Conservation (phyloP, 2,113 vertebrate species). For the Tachycineta bicolor region DNA sequence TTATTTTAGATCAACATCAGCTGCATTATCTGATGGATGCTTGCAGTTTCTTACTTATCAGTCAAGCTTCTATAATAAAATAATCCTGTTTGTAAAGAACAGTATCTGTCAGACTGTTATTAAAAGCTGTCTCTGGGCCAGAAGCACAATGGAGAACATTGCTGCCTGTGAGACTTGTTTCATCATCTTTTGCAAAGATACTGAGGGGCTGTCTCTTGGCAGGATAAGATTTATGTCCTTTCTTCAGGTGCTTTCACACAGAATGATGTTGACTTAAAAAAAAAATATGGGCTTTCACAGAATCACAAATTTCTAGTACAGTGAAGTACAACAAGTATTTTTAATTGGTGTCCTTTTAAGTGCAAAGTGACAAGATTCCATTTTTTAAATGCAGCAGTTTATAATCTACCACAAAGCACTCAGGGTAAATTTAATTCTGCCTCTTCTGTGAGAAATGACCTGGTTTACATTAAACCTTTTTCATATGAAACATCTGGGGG, state of each 20-base stretch:
- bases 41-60: neutral
- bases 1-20: neutral
- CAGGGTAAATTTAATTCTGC: neutral
- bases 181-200: neutral
- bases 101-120: neutral
- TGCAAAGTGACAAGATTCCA: neutral
- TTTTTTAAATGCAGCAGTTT: neutral
- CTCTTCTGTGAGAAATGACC: neutral
- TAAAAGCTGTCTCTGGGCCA: neutral
- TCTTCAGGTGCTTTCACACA: neutral
- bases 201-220: neutral
- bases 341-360: neutral
- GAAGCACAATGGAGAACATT: neutral
- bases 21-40: neutral
- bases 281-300: neutral
- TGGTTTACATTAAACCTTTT: neutral
- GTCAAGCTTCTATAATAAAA: neutral
- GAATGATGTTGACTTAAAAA: neutral
- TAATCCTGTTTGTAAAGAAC: neutral
- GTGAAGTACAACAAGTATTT: neutral
- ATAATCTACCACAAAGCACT: neutral
- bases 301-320: neutral
- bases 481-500: neutral
- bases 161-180: neutral
- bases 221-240: neutral